Evolutionary conservation across 2,888 invertebrate genomes (phyloP).

Genomic region (Nymphalis urticae): DNA sequence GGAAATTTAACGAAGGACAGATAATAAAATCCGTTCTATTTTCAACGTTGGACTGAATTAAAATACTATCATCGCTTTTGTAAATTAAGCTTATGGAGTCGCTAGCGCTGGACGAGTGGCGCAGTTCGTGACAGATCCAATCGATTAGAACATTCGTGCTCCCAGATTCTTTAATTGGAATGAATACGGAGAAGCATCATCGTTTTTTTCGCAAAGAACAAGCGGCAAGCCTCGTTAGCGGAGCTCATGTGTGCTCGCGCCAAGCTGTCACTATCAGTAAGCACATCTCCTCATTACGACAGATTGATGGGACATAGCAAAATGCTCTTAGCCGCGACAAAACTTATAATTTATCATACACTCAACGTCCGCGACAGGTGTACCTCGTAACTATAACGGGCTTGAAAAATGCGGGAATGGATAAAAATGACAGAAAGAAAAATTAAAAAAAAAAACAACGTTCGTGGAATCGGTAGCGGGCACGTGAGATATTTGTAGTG

Average conservation of each 20-base stretch:
- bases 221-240: conserved; percentile 1
- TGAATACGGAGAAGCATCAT: conserved; percentile 45
- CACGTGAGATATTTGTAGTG: conserved; percentile 62
- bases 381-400: conserved; percentile 46
- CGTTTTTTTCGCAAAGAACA: conserved; percentile 27
- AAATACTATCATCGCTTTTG: conserved; percentile 5
- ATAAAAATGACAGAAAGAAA: conserved; percentile 53
- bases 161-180: conserved; percentile 70
- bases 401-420: conserved; percentile 55
- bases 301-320: conserved; percentile 6
- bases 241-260: not conserved
- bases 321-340: conserved; percentile 2
- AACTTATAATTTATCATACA: conserved; percentile 24
- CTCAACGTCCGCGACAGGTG: conserved; percentile 53
- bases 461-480: conserved; percentile 63
- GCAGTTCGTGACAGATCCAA: conserved; percentile 49
- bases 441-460: conserved; percentile 31
- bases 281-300: conserved; percentile 27
- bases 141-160: conserved; percentile 66
- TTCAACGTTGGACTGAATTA: not conserved
- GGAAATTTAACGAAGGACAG: not conserved
- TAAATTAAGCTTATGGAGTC: conserved; percentile 33
- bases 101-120: conserved; percentile 40
- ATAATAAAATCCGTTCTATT: not conserved
- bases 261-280: conserved; percentile 19